A percentile compares a stretch with the other conserved stretches of the same genome.
These are phyloP conservation scores for Crotalus tigris DNA, from an alignment of 2,113 vertebrate genomes.

Conservation along the genomic window DNA sequence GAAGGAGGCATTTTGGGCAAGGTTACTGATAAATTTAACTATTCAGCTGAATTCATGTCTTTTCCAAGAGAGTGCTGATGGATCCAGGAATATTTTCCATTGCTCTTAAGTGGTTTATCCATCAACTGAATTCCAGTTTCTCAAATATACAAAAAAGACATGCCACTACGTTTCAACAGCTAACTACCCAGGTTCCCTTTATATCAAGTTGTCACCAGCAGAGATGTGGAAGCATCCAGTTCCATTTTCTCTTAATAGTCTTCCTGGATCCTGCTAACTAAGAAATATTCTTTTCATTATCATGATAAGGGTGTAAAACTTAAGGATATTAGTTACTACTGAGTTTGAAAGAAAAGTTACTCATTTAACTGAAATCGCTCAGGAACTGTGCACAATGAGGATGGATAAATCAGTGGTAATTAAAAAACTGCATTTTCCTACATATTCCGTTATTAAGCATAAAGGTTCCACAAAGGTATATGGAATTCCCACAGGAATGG, in stretches of 20 bases:
- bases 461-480: neutral
- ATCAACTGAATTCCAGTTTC: slow-evolving; percentile 46
- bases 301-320: slow-evolving; percentile 56
- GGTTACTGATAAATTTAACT: slow-evolving; percentile 53
- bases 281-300: slow-evolving; percentile 44
- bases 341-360: slow-evolving; percentile 21
- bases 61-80: slow-evolving; percentile 51
- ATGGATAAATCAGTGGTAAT: neutral
- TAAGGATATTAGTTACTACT: slow-evolving; percentile 57
- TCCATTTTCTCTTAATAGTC: slow-evolving; percentile 44
- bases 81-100: slow-evolving; percentile 61
- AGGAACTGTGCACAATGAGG: neutral
- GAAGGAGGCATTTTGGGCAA: slow-evolving; percentile 55
- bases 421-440: neutral
- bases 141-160: slow-evolving; percentile 34
- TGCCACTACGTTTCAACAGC: slow-evolving; percentile 54
- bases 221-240: slow-evolving; percentile 59
- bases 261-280: slow-evolving; percentile 64
- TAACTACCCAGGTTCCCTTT: slow-evolving; percentile 59
- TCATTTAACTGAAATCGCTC: slow-evolving; percentile 29
- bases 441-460: neutral
- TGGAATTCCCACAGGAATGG: neutral
- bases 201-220: slow-evolving; percentile 62
- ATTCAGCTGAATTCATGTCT: slow-evolving; percentile 58
- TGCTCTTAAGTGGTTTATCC: slow-evolving; percentile 53